Percentiles rank a stretch among this genome's conserved stretches.
phyloP scores from a whole-genome alignment of 2,888 invertebrate genomes.

The Lasioglossum calceatum region DNA sequence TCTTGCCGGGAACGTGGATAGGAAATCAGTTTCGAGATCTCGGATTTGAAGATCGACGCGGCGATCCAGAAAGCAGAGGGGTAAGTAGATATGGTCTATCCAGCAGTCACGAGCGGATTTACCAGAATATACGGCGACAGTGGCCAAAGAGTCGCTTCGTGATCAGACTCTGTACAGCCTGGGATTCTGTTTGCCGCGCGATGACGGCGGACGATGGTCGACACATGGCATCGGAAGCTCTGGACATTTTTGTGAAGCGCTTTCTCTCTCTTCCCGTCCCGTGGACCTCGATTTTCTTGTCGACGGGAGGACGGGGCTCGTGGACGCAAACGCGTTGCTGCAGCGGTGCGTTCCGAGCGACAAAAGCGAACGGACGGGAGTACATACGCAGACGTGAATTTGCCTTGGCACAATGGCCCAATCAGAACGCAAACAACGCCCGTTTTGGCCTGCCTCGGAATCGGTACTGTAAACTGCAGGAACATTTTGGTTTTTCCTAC shows the following conservation, averaged over 20 bases:
- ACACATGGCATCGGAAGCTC: slow-evolving; percentile 36
- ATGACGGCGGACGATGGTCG: slow-evolving; percentile 32
- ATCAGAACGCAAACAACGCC: slow-evolving; percentile 82
- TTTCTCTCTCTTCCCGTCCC: slow-evolving; percentile 1
- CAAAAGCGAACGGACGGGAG: slow-evolving; percentile 71
- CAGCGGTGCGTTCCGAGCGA: slow-evolving; percentile 28
- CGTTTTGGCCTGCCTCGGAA: slow-evolving; percentile 68
- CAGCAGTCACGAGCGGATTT: slow-evolving; percentile 58
- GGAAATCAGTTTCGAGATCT: slow-evolving; percentile 31
- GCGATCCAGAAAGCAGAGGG: slow-evolving; percentile 26
- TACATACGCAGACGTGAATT: slow-evolving; percentile 78
- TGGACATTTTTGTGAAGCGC: slow-evolving; percentile 44
- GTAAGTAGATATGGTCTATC: slow-evolving; percentile 34
- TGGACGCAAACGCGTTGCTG: slow-evolving; percentile 7
- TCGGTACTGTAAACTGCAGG: slow-evolving; percentile 25
- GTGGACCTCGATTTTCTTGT: slow-evolving; percentile 21
- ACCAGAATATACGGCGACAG: slow-evolving; percentile 49
- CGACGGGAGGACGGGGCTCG: background rate
- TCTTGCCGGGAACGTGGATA: background rate
- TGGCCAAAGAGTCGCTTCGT: slow-evolving; percentile 40
- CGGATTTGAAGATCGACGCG: background rate
- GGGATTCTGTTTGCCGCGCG: slow-evolving; percentile 33
- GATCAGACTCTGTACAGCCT: slow-evolving; percentile 61
- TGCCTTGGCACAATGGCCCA: slow-evolving; percentile 81
- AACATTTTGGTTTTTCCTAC: background rate